phyloP scores from a whole-genome alignment of 2,888 invertebrate species.

The Anticlea derivata region DNA sequence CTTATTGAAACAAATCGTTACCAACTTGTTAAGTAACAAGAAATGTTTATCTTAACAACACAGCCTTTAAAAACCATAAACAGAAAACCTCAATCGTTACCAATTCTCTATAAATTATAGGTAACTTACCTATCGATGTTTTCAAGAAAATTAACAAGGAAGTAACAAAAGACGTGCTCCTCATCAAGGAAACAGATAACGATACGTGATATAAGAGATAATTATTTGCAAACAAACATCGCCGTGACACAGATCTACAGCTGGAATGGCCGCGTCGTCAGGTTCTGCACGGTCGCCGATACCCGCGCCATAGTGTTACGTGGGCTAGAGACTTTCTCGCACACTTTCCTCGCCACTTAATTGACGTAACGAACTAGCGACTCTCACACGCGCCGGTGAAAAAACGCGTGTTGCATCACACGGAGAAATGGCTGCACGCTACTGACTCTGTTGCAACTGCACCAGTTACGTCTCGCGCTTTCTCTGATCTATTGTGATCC shows the following conservation, averaged over 20 bases:
- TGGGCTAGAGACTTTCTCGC: constrained; percentile 74
- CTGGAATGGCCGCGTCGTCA: constrained; percentile 48
- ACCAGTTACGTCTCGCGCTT: constrained; percentile 70
- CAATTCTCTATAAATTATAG: not conserved
- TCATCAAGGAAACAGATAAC: constrained; percentile 44
- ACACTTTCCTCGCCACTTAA: constrained; percentile 78
- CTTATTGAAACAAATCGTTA: not conserved
- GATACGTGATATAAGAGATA: constrained; percentile 56
- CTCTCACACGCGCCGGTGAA: constrained; percentile 75
- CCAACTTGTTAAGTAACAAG: no score
- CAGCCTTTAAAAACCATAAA: not conserved
- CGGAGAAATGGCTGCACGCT: constrained; percentile 80
- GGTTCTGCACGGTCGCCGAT: constrained; percentile 50
- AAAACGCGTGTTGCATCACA: constrained; percentile 79
- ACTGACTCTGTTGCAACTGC: constrained; percentile 73
- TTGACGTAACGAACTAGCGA: constrained; percentile 80
- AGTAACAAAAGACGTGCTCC: constrained; percentile 44
- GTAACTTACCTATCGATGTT: constrained; percentile 13
- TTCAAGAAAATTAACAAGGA: constrained; percentile 22
- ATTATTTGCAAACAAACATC: constrained; percentile 76
- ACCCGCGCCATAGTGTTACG: constrained; percentile 57
- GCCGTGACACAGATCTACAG: constrained; percentile 70
- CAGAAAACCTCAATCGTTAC: not conserved
- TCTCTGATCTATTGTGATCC: constrained; percentile 71
- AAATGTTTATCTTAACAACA: not conserved